Base-by-base conservation (phyloP, 1,140 invertebrate genomes). In the Drosophila pseudoananassae region DNA sequence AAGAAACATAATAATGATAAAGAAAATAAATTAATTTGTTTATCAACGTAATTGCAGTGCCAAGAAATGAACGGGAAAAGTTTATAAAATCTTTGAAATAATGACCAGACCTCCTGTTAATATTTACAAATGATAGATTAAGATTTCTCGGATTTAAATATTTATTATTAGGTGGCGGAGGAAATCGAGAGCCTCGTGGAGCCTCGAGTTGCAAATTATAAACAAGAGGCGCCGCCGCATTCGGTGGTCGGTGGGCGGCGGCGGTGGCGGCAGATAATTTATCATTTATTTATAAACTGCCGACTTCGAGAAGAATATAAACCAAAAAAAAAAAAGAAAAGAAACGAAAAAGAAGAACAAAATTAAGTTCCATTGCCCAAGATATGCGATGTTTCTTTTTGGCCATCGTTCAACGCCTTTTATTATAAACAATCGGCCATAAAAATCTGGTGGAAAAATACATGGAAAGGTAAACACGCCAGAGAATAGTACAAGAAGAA, bases 281-380 rank as follows among this genome's bases (percentile, higher is more conserved):
- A 83, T 83, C 70, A 84, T 84, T 84, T 83, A 83, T 83, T 83
- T 83, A 79, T 83, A 83, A 83, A 83, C 80, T 66, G 54, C 40
- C 14, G 33, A 43, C 40, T 43, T 43, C 9, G 9, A 23, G 20
- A 14, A 43, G 57, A 55, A 10, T 70, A 54, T 58, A 33, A 4
- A 1, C 17, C 15, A 40, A 55, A 40, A 53, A 40, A 43, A 55
- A 57, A 50, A 51, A 47, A 10, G n/a, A 31, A 52, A n/a, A 60
- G 25, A 33, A 29, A 53, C 53, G 59, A 66, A 23, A 29, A 40
- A 40, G 10, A 59, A 6, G n/a, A n/a, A n/a, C n/a, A 61, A 70
- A 76, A 79, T 63, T 63, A 61, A 76, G 79, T 82, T 82, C 75
- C 79, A 74, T 82, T 83, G 79, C 73, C 61, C 78, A 81, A 81